Conservation (phyloP, 1,140 invertebrate species). For the Schmidtea mediterranea region DNA sequence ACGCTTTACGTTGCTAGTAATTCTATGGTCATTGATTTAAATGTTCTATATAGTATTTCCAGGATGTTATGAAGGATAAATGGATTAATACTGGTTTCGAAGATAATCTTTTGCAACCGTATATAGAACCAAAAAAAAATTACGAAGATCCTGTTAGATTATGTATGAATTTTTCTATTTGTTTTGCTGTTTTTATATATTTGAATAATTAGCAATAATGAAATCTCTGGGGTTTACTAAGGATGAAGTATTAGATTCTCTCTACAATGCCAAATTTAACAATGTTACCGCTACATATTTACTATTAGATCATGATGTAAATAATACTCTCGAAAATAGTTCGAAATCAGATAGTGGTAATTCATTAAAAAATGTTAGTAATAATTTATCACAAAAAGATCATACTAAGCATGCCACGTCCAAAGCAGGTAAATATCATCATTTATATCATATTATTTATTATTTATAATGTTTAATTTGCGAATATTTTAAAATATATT, state of each 20-base stretch:
- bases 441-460: too few relatives aligned
- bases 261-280: conserved; percentile 3
- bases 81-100: conserved; percentile 99
- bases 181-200: too few relatives aligned
- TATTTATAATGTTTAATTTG: too few relatives aligned
- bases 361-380: too few relatives aligned
- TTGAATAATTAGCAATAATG: conserved; percentile 1
- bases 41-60: too few relatives aligned
- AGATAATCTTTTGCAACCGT: conserved; percentile 30
- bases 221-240: not conserved
- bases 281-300: conserved; percentile 5
- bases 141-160: conserved; percentile 34
- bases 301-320: not conserved
- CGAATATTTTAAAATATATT: too few relatives aligned
- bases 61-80: conserved; percentile 55
- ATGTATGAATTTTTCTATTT: conserved; percentile 73
- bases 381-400: too few relatives aligned
- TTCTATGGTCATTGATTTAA: conserved; percentile 34
- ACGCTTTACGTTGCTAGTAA: conserved; percentile 33
- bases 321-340: too few relatives aligned
- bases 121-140: not conserved
- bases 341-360: too few relatives aligned
- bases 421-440: too few relatives aligned
- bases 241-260: conserved; percentile 1
- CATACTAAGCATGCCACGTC: too few relatives aligned